Conservation (phyloP, 2,888 invertebrate species). For the Cataglyphis albicans region DNA sequence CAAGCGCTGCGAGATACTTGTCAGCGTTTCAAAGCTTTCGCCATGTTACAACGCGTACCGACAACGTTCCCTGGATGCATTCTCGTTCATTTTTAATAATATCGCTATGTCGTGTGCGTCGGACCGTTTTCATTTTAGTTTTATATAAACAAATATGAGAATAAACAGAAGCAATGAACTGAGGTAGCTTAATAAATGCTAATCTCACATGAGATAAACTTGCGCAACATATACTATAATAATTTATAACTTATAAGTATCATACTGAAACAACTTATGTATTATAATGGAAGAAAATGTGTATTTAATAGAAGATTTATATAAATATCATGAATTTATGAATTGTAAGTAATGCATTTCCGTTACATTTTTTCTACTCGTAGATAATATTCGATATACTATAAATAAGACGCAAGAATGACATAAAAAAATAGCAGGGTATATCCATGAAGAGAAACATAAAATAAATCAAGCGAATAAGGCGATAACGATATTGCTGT, state of each 20-base stretch:
- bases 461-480: conserved; percentile 76
- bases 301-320: not conserved
- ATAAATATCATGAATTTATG: conserved; percentile 1
- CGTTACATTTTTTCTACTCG: conserved; percentile 25
- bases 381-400: conserved; percentile 4
- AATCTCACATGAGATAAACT: conserved; percentile 15
- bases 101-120: not conserved
- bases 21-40: conserved; percentile 8
- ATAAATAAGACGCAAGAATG: not conserved
- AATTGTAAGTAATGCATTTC: conserved; percentile 51
- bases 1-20: conserved; percentile 54
- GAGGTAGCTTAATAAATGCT: not conserved
- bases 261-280: not conserved
- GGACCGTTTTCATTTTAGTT: not conserved
- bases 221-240: conserved; percentile 7
- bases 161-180: conserved; percentile 4
- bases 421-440: not conserved
- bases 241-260: not conserved
- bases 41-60: conserved; percentile 4
- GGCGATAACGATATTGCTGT: conserved; percentile 70
- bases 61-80: not conserved
- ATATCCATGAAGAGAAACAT: conserved; percentile 41
- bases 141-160: conserved; percentile 4
- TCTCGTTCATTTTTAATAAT: conserved; percentile 16
- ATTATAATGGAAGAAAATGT: not conserved